Percentiles rank a stretch among this genome's conserved stretches.
Conservation (phyloP, 2,797 vertebrate species). For the Eulemur coronatus region DNA sequence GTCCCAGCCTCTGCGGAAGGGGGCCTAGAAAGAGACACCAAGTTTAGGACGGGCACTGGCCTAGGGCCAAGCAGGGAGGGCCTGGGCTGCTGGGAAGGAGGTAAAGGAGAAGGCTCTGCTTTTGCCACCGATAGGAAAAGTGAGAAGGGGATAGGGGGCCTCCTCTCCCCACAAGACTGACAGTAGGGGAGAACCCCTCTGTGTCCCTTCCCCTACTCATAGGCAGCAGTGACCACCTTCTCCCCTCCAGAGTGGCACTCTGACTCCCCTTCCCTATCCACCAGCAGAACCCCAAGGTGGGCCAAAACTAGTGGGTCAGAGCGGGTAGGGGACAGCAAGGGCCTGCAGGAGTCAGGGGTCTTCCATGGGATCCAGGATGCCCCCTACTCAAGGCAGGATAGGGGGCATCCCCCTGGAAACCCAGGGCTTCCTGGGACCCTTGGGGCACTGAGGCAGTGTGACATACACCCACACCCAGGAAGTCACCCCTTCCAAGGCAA, state of each 20-base stretch:
- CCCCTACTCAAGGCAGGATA: not conserved
- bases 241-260: not conserved
- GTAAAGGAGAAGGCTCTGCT: not conserved
- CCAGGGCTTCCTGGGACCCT: not conserved
- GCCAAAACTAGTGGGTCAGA: not conserved
- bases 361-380: not conserved
- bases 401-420: not conserved
- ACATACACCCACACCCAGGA: slow-evolving; percentile 18
- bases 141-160: slow-evolving; percentile 13
- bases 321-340: not conserved
- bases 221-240: not conserved
- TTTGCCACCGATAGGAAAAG: not conserved
- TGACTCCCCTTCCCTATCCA: not conserved
- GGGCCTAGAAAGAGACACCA: not conserved
- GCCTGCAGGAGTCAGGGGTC: not conserved
- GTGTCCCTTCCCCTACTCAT: not conserved
- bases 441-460: slow-evolving; percentile 22
- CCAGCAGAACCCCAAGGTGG: not conserved
- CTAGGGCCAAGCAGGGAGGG: not conserved
- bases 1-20: not conserved
- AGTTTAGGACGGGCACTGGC: not conserved
- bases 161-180: not conserved
- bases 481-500: slow-evolving; percentile 32
- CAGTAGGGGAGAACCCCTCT: not conserved
- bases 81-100: slow-evolving; percentile 4